A percentile compares a stretch with the other conserved stretches of the same genome.
Conservation (phyloP, 1,140 invertebrate genomes). For the Bursaphelenchus mucronatus region DNA sequence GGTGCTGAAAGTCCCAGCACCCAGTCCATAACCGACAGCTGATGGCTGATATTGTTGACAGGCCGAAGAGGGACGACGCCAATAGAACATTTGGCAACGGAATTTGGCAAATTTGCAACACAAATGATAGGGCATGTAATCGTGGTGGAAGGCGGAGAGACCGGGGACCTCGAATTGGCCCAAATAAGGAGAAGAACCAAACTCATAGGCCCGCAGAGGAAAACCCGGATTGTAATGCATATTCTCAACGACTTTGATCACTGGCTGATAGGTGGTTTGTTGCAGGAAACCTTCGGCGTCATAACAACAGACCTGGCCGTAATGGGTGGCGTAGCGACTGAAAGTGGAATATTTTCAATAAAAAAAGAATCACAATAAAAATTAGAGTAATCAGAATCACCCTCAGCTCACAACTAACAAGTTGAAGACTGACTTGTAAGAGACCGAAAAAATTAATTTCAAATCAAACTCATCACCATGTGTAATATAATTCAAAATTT, state of each 20-base stretch:
- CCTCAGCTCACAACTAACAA: too few species aligned
- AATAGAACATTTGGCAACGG: slow-evolving; percentile 60
- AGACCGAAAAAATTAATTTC: too few species aligned
- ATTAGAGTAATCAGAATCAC: too few species aligned
- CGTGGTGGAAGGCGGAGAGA: slow-evolving; percentile 55
- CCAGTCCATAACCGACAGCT: slow-evolving; percentile 49
- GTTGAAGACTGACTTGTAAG: too few species aligned
- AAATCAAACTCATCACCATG: neutral
- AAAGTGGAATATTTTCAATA: too few species aligned
- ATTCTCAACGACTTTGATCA: slow-evolving; percentile 56
- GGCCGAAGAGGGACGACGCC: slow-evolving; percentile 54
- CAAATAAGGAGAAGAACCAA: slow-evolving; percentile 57
- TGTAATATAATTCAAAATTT: too few species aligned
- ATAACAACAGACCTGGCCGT: slow-evolving; percentile 60
- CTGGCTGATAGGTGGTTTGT: slow-evolving; percentile 58
- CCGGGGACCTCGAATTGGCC: slow-evolving; percentile 46
- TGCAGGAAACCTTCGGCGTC: slow-evolving; percentile 54
- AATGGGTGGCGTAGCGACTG: slow-evolving; percentile 59
- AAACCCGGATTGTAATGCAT: slow-evolving; percentile 60
- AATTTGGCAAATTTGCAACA: slow-evolving; percentile 60
- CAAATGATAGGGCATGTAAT: slow-evolving; percentile 60
- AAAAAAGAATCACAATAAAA: too few species aligned
- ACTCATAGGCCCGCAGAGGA: slow-evolving; percentile 57
- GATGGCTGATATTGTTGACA: slow-evolving; percentile 60
- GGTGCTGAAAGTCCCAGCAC: slow-evolving; percentile 55